A percentile compares a stretch with the other conserved stretches of the same genome.
These are phyloP conservation scores for Cichladusa arquata DNA, from an alignment of 2,113 vertebrate species.

Conservation along the genomic window DNA sequence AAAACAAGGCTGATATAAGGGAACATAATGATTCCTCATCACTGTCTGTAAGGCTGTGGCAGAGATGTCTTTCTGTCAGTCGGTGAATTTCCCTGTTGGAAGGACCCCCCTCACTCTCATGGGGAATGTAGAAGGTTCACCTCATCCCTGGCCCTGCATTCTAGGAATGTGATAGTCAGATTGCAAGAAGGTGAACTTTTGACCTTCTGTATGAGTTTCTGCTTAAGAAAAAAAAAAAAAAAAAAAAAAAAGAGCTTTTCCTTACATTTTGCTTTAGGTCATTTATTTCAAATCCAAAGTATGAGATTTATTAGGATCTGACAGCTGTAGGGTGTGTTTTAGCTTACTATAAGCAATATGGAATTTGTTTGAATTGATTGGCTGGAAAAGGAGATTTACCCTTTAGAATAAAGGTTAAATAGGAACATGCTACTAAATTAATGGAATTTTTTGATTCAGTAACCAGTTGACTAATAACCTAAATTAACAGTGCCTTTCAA, in stretches of 20 bases:
- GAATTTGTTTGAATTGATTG: constrained; percentile 29
- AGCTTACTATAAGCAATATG: constrained; percentile 34
- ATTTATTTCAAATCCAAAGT: constrained; percentile 19
- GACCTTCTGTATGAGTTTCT: constrained; percentile 11
- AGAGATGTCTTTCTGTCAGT: background rate
- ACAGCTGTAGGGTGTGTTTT: constrained; percentile 46
- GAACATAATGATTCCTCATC: background rate
- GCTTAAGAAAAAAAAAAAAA: background rate
- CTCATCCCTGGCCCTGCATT: background rate
- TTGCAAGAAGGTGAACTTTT: constrained; percentile 28
- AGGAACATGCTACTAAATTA: background rate
- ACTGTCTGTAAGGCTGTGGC: background rate
- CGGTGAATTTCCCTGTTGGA: background rate
- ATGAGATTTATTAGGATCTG: constrained; percentile 41
- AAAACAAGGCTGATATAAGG: background rate
- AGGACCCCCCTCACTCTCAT: background rate
- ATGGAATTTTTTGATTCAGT: background rate
- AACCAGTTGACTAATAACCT: background rate
- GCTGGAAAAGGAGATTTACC: background rate
- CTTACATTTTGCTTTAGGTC: constrained; percentile 22
- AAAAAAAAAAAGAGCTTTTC: background rate
- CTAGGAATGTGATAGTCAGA: constrained; percentile 12
- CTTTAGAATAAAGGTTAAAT: background rate
- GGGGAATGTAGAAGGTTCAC: background rate
- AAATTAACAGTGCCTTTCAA: background rate